phyloP scores from a whole-genome alignment of 2,113 vertebrate species.

The Onychostoma macrolepis region DNA sequence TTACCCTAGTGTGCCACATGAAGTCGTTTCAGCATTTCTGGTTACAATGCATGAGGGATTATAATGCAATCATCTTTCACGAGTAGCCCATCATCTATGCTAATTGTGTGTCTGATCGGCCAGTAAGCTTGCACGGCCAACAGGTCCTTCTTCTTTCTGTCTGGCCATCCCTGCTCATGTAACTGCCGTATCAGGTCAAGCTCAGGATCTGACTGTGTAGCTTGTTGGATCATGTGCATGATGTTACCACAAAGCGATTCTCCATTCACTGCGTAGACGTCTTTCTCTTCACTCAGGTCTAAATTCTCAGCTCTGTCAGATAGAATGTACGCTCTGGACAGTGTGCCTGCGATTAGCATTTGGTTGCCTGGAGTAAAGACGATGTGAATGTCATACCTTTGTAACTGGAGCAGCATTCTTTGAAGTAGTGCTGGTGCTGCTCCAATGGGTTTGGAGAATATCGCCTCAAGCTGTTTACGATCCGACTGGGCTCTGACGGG shows the following conservation, averaged over 20 bases:
- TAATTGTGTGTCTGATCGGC: neutral
- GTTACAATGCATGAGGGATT: neutral
- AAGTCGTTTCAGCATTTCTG: neutral
- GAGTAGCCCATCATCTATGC: neutral
- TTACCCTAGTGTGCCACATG: neutral
- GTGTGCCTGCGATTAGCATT: neutral
- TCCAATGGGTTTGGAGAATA: neutral
- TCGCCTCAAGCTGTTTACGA: conserved; percentile 6
- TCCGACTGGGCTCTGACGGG: neutral
- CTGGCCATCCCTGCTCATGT: neutral
- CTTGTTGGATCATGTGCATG: neutral
- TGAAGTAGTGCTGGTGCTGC: neutral
- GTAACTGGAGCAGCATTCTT: conserved; percentile 25
- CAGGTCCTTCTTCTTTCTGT: neutral
- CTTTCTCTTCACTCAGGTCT: neutral
- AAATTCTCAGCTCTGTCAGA: neutral
- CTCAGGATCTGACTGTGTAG: neutral
- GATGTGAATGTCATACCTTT: conserved; percentile 12
- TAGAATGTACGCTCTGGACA: neutral
- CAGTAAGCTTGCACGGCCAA: neutral
- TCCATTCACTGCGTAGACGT: neutral
- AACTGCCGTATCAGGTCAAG: neutral
- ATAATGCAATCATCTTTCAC: conserved; percentile 6
- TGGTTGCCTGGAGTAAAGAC: neutral
- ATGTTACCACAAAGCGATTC: neutral